These are phyloP conservation scores for Zoanthus solanderi DNA, from an alignment of 92 coral and sea anemone genomes.

Conservation along the genomic window DNA sequence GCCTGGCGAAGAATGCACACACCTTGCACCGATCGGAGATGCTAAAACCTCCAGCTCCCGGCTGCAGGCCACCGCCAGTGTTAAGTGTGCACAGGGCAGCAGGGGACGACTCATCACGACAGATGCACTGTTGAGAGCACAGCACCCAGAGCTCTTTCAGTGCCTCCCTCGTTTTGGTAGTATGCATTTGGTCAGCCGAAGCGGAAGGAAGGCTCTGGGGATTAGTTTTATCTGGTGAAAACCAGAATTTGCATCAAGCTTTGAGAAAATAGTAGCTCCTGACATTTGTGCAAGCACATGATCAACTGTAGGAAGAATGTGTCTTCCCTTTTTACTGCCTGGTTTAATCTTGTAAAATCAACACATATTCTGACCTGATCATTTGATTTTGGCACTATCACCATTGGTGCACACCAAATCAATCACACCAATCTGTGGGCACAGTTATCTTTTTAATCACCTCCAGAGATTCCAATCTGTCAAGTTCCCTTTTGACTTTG, in stretches of 20 bases:
- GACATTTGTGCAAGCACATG: background rate
- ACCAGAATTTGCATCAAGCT: background rate
- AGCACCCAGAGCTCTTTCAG: slow-evolving; percentile 1
- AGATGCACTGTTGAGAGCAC: slow-evolving; percentile 14
- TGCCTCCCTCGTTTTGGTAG: slow-evolving; percentile 3
- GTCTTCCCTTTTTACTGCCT: background rate
- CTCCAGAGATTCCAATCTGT: slow-evolving; percentile 12
- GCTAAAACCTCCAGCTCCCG: background rate
- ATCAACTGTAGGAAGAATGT: background rate
- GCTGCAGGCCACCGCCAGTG: background rate
- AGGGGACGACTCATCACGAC: background rate
- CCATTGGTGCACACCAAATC: background rate
- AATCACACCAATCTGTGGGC: background rate
- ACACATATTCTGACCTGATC: slow-evolving; percentile 5
- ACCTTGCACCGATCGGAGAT: slow-evolving; percentile 7
- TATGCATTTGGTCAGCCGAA: background rate
- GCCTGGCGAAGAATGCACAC: background rate
- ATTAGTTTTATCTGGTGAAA: background rate
- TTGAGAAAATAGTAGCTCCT: background rate
- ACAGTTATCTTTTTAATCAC: background rate
- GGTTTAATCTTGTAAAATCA: slow-evolving; percentile 19
- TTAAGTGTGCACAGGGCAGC: slow-evolving; percentile 2
- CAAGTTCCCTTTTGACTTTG: slow-evolving; percentile 26
- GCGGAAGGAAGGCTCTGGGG: background rate
- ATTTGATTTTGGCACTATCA: slow-evolving; percentile 14